Evolutionary conservation across 2,888 invertebrate species (phyloP).

Genomic region (Drosophila vallismaia): DNA sequence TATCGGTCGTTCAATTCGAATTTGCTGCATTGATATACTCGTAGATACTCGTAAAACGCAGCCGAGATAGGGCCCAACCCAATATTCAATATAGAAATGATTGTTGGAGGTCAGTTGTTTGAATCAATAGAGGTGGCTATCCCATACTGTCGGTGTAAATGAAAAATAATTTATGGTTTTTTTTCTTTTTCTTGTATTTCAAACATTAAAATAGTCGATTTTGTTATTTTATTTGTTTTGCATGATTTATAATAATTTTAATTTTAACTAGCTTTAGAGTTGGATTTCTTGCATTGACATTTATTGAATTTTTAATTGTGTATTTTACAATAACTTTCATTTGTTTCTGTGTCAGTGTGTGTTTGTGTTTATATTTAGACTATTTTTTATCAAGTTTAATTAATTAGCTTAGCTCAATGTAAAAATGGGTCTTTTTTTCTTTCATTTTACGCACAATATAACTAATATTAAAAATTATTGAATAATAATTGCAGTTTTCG

Average conservation of each 20-base stretch:
- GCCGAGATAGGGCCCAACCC: constrained; percentile 37
- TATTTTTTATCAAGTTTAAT: constrained; percentile 66
- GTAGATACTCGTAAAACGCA: constrained; percentile 2
- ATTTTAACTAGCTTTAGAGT: constrained; percentile 78
- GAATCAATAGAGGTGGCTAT: constrained; percentile 52
- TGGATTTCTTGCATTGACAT: constrained; percentile 64
- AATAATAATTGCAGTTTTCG: constrained; percentile 80
- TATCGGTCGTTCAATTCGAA: constrained; percentile 68
- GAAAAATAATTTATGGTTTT: constrained; percentile 57
- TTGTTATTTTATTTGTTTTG: constrained; percentile 48
- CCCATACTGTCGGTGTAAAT: constrained; percentile 48
- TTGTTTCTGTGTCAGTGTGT: constrained; percentile 36
- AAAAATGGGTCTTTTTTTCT: constrained; percentile 59
- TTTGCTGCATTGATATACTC: constrained; percentile 47
- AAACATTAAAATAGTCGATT: constrained; percentile 78
- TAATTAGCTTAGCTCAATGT: constrained; percentile 80
- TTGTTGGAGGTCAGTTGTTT: constrained; percentile 82
- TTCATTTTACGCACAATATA: constrained; percentile 66
- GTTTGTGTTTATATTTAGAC: constrained; percentile 55
- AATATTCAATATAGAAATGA: constrained; percentile 70
- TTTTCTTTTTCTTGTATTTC: constrained; percentile 72
- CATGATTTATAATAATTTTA: constrained; percentile 70
- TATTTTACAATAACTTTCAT: constrained; percentile 68
- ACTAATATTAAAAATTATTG: constrained; percentile 79
- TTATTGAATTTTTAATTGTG: constrained; percentile 64